Conservation (phyloP, 2,113 vertebrate genomes). For the Castor canadensis region DNA sequence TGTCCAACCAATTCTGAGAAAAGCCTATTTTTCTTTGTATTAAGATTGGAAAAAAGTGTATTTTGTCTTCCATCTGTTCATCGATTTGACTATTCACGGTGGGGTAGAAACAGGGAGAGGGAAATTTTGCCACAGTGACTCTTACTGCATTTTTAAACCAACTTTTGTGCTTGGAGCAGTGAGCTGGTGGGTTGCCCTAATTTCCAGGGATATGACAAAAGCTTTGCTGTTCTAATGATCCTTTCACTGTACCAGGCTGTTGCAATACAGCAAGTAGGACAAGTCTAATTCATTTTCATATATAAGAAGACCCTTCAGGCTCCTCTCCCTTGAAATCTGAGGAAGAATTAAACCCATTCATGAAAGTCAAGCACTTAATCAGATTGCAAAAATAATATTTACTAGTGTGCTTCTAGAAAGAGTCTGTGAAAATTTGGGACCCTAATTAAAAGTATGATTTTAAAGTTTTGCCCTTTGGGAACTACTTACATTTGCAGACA, state of each 20-base stretch:
- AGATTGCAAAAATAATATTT: constrained; percentile 42
- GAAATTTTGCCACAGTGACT: not conserved
- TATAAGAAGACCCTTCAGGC: not conserved
- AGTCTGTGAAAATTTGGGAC: not conserved
- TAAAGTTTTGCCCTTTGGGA: constrained; percentile 31
- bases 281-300: not conserved
- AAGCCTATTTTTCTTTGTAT: not conserved
- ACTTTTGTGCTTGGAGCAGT: not conserved
- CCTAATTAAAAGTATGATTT: constrained; percentile 31
- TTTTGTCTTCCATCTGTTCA: not conserved
- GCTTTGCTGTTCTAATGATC: not conserved
- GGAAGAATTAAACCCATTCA: not conserved
- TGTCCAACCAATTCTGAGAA: not conserved
- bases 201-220: not conserved
- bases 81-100: not conserved
- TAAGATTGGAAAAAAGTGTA: not conserved
- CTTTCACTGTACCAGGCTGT: not conserved
- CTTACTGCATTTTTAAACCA: not conserved
- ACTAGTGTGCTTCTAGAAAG: not conserved
- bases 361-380: constrained; percentile 6
- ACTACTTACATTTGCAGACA: not conserved
- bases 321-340: constrained; percentile 4
- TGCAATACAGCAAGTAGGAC: not conserved
- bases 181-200: not conserved
- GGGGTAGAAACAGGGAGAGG: fast-evolving